Evolutionary conservation across 2,113 vertebrate genomes (phyloP), one percentile per base, ranked within the genome.

Genomic region (Gnathonemus longibarbis): DNA sequence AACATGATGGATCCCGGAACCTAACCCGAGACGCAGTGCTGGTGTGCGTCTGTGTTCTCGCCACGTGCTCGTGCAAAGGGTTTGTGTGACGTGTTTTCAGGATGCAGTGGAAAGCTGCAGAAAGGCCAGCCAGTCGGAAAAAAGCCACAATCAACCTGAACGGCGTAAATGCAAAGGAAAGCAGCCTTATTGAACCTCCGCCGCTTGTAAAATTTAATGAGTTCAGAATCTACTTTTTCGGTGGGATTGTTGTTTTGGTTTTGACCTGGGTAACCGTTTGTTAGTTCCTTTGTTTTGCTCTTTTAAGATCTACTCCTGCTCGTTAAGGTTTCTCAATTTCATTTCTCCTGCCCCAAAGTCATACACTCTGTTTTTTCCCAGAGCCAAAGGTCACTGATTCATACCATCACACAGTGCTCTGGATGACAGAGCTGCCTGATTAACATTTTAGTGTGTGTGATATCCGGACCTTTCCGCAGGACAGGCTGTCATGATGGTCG

Each of bases 21-120:
- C 94, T 95, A 92, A 91, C n/a, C 86, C 66, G 87, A 92, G 95
- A 95, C 94, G 92, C 93, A 93, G 94, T 93, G 94, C 96, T 96
- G 95, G 94, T 95, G 95, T 95, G 95, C 95, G 95, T 96, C 95
- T 95, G 92, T 88, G 45, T 19, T 94, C 95, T 93, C 96, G 93
- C 95, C 95, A 95, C 94, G 95, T 94, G 91, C 95, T 95, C 96
- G 95, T 95, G 90, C 92, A 94, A 74, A n/a, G 13, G 3, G 70
- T 13, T 77, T 39, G 31, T 77, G 70, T 31, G 70, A 39, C 35
- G 3, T 10, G 94, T 96, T 96, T 96, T 95, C 92, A 94, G 92
- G 95, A 94, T 95, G 94, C 95, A 95, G 91, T 48, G 91, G 91
- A 88, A 92, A 93, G 93, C 92, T 92, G 90, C 92, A 91, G 83